These are phyloP conservation scores for Apoderus coryli DNA, from an alignment of 2,888 invertebrate species.

Conservation along the genomic window DNA sequence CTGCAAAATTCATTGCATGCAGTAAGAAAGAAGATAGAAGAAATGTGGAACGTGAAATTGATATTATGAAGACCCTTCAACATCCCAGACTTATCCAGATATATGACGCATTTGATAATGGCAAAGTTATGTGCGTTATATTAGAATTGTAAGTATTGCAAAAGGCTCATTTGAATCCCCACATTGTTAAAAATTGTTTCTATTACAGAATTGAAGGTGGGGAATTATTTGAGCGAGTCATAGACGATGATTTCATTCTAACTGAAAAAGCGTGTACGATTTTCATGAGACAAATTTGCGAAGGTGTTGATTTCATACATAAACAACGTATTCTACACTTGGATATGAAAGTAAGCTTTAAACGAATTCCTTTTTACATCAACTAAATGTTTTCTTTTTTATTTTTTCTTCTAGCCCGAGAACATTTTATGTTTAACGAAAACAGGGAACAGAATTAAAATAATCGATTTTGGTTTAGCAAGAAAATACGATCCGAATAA, in stretches of 20 bases:
- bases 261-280: slow-evolving; percentile 94
- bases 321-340: slow-evolving; percentile 89
- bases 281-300: slow-evolving; percentile 96
- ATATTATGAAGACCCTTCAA: slow-evolving; percentile 88
- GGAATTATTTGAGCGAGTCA: slow-evolving; percentile 95
- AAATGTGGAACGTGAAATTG: slow-evolving; percentile 90
- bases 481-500: slow-evolving; percentile 82
- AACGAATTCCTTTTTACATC: too few relatives aligned
- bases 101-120: slow-evolving; percentile 92
- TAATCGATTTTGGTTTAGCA: slow-evolving; percentile 96
- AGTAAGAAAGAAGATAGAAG: slow-evolving; percentile 73
- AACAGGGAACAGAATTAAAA: slow-evolving; percentile 95
- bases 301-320: slow-evolving; percentile 95
- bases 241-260: slow-evolving; percentile 93
- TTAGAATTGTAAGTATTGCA: slow-evolving; percentile 81
- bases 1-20: slow-evolving; percentile 86
- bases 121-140: slow-evolving; percentile 90
- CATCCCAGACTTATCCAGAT: slow-evolving; percentile 94
- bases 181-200: background rate
- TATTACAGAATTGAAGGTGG: slow-evolving; percentile 87
- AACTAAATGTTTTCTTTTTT: too few relatives aligned
- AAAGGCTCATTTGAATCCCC: background rate
- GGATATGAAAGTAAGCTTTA: slow-evolving; percentile 77
- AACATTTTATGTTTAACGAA: slow-evolving; percentile 94
- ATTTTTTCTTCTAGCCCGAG: slow-evolving; percentile 70